Evolutionary conservation across 2,888 invertebrate species (phyloP).

Genomic region (Andrena haemorrhoa): DNA sequence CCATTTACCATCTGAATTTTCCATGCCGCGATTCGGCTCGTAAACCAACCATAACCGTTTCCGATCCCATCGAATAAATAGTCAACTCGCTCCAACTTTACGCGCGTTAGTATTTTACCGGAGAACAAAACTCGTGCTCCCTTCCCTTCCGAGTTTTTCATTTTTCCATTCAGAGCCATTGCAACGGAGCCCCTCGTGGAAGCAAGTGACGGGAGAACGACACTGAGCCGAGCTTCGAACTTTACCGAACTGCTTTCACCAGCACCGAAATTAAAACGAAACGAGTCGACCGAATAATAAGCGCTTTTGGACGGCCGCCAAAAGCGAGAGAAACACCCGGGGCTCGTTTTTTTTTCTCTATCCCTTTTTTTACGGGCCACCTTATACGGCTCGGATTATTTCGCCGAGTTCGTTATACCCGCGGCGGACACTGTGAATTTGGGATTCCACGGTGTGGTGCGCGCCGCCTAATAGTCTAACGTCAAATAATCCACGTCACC

Average conservation of each 20-base stretch:
- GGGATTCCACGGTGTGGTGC: background rate
- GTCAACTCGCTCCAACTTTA: background rate
- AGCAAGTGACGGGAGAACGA: slow-evolving; percentile 1
- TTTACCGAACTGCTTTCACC: slow-evolving; percentile 18
- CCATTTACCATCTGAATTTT: slow-evolving; percentile 54
- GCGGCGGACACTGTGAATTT: slow-evolving; percentile 5
- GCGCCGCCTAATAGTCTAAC: slow-evolving; percentile 49
- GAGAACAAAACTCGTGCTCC: background rate
- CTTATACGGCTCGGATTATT: slow-evolving; percentile 38
- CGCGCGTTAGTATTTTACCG: slow-evolving; percentile 1
- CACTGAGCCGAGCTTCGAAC: slow-evolving; percentile 25
- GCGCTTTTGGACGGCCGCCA: slow-evolving; percentile 39
- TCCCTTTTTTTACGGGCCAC: slow-evolving; percentile 23
- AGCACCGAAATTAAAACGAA: slow-evolving; percentile 46
- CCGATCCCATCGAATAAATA: slow-evolving; percentile 38
- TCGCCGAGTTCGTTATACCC: slow-evolving; percentile 32
- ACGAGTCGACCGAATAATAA: slow-evolving; percentile 40
- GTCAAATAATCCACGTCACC: slow-evolving; percentile 46
- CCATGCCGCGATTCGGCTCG: slow-evolving; percentile 39
- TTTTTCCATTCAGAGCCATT: background rate
- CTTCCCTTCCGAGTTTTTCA: too few species aligned
- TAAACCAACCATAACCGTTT: slow-evolving; percentile 25
- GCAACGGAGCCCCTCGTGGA: background rate
- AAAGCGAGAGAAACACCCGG: background rate
- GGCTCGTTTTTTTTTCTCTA: background rate